Percentiles rank a stretch among this genome's conserved stretches.
Conservation (phyloP, 2,888 invertebrate genomes). For the Xylota sylvarum region DNA sequence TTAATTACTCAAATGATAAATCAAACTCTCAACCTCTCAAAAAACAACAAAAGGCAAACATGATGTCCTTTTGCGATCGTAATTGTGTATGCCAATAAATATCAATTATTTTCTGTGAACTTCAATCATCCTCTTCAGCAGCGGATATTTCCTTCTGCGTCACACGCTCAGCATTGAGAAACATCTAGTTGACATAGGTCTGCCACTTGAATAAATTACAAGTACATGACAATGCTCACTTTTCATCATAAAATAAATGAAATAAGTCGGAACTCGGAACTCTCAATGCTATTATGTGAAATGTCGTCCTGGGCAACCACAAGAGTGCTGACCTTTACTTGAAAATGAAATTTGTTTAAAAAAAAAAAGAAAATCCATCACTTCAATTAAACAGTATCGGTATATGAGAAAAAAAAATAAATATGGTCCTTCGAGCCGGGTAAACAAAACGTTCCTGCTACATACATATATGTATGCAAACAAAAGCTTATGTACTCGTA, state of each 20-base stretch:
- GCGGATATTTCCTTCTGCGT: neutral
- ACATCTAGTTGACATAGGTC: slow-evolving; percentile 1
- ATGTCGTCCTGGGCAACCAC: slow-evolving; percentile 8
- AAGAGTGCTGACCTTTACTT: slow-evolving; percentile 11
- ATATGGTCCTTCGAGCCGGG: slow-evolving; percentile 35
- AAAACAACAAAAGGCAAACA: neutral
- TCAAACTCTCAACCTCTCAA: slow-evolving; percentile 12
- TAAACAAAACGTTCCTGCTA: slow-evolving; percentile 16
- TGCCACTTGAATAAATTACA: slow-evolving; percentile 17
- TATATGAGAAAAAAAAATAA: neutral
- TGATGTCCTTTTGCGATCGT: slow-evolving; percentile 1
- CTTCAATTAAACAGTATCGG: too few species aligned
- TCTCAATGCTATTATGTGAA: neutral
- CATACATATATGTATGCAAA: too few species aligned
- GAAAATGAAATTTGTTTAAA: slow-evolving; percentile 10
- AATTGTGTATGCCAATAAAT: slow-evolving; percentile 36
- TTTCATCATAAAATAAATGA: slow-evolving; percentile 5
- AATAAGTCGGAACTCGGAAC: neutral
- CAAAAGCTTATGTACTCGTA: slow-evolving; percentile 10
- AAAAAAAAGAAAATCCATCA: neutral
- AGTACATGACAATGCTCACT: neutral
- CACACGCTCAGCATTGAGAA: neutral
- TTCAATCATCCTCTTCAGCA: slow-evolving; percentile 2
- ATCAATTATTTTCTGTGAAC: slow-evolving; percentile 24
- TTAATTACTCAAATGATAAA: slow-evolving; percentile 48